phyloP scores from a whole-genome alignment of 2,113 vertebrate genomes.

The Amblyopsis rosae region DNA sequence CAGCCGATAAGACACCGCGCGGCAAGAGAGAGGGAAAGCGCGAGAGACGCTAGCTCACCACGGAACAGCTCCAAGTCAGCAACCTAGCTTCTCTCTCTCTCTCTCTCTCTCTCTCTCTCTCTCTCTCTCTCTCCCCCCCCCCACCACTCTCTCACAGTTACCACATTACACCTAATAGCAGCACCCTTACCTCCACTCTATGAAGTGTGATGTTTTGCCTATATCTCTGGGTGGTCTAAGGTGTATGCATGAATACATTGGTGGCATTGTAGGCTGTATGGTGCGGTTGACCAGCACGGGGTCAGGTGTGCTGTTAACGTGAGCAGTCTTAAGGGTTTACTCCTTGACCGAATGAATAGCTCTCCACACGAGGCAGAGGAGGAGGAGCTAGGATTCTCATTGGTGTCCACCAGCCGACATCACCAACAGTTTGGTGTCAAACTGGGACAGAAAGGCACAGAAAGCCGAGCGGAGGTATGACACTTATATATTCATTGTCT shows the following conservation, averaged over 20 bases:
- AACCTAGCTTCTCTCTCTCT: slow-evolving; percentile 36
- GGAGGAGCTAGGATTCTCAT: not conserved
- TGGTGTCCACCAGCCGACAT: no score
- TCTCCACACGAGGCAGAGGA: not conserved
- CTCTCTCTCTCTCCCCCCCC: slow-evolving; percentile 63
- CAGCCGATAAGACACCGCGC: not conserved
- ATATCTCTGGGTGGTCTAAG: slow-evolving; percentile 58
- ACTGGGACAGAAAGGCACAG: no score
- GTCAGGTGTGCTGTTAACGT: no score
- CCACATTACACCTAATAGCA: slow-evolving; percentile 85
- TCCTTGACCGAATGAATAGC: no score
- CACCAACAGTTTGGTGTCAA: no score
- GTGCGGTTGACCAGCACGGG: not conserved
- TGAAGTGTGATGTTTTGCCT: slow-evolving; percentile 25
- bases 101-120: not conserved
- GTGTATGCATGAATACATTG: not conserved
- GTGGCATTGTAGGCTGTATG: not conserved
- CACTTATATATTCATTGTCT: no score
- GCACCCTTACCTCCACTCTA: slow-evolving; percentile 40
- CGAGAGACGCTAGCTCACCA: slow-evolving; percentile 64
- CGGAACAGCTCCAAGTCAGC: slow-evolving; percentile 68
- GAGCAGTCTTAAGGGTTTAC: no score
- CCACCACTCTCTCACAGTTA: slow-evolving; percentile 80
- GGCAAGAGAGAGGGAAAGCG: slow-evolving; percentile 31
- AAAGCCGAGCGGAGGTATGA: no score